These are phyloP conservation scores for Habropoda laboriosa DNA, from an alignment of 1,140 invertebrate genomes.

Conservation along the genomic window DNA sequence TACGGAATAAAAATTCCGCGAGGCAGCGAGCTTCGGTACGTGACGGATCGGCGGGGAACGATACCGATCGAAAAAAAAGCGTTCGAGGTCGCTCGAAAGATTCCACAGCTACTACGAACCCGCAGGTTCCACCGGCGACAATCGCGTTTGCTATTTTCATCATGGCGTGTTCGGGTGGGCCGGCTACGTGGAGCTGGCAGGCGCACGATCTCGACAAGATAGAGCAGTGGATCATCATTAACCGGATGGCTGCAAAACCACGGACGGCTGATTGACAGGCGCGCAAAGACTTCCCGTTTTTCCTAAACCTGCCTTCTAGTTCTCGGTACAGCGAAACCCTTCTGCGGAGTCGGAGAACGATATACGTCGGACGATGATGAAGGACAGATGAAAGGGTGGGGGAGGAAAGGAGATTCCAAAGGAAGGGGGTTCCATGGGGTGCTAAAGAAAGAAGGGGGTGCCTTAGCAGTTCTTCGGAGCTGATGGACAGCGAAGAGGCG, in stretches of 20 bases:
- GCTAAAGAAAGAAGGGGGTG: conserved; percentile 55
- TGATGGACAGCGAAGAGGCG: conserved; percentile 72
- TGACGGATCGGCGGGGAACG: conserved; percentile 30
- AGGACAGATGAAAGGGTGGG: conserved; percentile 40
- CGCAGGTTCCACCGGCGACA: conserved; percentile 14
- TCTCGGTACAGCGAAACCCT: conserved; percentile 70
- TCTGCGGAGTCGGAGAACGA: conserved; percentile 60
- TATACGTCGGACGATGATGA: conserved; percentile 52
- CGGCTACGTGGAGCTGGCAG: conserved; percentile 23
- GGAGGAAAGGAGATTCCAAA: neutral
- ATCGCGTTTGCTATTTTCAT: conserved; percentile 62
- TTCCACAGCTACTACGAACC: conserved; percentile 32
- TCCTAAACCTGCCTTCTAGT: conserved; percentile 72
- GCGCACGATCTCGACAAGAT: conserved; percentile 63
- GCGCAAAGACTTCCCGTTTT: conserved; percentile 75
- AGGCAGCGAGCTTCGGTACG: conserved; percentile 9
- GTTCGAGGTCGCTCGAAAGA: conserved; percentile 35
- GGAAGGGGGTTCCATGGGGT: conserved; percentile 6
- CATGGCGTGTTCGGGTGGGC: conserved; percentile 33
- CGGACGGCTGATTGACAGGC: conserved; percentile 77
- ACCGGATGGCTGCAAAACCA: conserved; percentile 74
- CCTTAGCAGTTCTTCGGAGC: conserved; percentile 60
- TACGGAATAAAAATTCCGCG: conserved; percentile 2
- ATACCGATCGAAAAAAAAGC: conserved; percentile 4
- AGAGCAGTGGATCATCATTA: conserved; percentile 79